A percentile compares a stretch with the other conserved stretches of the same genome.
These are phyloP conservation scores for Stenodema calcarata DNA, from an alignment of 2,888 invertebrate species.

Conservation along the genomic window DNA sequence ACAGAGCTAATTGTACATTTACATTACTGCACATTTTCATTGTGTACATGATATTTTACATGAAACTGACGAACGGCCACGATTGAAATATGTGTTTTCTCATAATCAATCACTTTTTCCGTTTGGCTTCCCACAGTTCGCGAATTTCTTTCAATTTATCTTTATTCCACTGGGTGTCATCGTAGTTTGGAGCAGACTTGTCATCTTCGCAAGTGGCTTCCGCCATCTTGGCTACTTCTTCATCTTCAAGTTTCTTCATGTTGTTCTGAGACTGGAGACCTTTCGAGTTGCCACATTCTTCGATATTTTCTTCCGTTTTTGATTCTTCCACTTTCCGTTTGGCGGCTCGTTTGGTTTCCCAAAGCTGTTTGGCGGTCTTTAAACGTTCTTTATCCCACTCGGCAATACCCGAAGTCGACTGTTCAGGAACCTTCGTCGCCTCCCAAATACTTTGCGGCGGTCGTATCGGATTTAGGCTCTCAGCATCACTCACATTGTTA, in stretches of 20 bases:
- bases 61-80: too few relatives aligned
- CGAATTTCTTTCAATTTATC: constrained; percentile 3
- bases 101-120: constrained; percentile 19
- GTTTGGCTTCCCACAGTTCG: constrained; percentile 24
- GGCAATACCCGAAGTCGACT: too few relatives aligned
- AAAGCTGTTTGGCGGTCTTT: not conserved
- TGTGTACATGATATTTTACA: too few relatives aligned
- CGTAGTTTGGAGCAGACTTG: not conserved
- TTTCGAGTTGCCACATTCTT: not conserved
- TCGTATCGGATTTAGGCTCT: not conserved
- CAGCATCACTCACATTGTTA: not conserved
- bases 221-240: not conserved
- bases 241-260: constrained; percentile 21
- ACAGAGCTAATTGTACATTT: too few relatives aligned
- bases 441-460: not conserved
- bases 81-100: too few relatives aligned
- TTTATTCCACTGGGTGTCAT: not conserved
- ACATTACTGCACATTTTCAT: too few relatives aligned
- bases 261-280: not conserved
- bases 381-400: constrained; percentile 1
- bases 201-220: constrained; percentile 17
- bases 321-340: constrained; percentile 11
- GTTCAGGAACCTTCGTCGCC: too few relatives aligned
- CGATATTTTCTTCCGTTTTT: not conserved
- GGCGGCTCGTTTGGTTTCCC: not conserved